Base-by-base conservation (phyloP, 2,888 invertebrate genomes). In the Carabus problematicus region DNA sequence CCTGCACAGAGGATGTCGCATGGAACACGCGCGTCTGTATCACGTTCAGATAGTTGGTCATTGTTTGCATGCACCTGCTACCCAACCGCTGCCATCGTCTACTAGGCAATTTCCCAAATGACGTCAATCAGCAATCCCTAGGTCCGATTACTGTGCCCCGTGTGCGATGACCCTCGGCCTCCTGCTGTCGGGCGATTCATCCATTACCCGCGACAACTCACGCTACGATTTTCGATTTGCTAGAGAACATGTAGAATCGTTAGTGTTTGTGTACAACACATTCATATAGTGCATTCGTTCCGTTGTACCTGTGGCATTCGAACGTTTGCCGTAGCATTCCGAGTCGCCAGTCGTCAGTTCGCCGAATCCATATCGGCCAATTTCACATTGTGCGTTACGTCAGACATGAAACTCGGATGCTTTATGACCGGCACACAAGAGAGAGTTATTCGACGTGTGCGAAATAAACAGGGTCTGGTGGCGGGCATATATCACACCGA, bases 381-480 rank as follows among this genome's bases (percentile, higher is more conserved):
- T 63, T 71, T 73, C 70, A 75, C 76, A 77, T 76, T 76, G 77
- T 76, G 47, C 47, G 29, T 14, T 40, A 62, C 49, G 40, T 62
- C 62, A 60, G 29, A 60, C 42, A 11, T n/a, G 60, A 47, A 41
- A 43, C 11, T 52, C 64, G 56, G 56, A 54, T 59, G 59, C 39
- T 59, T 59, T 60, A 68, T 68, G 52, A 59, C 67, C 40, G 18
- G 40, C 16, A 49, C 40, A n/a, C n/a, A n/a, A n/a, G 16, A 39
- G 64, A 14, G 14, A 47, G 77, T 76, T 75, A 77, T 76, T 76
- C 76, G 76, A 77, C 77, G 75, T 75, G 76, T 77, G 76, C 75
- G 76, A 78, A 77, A 77, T 78, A 77, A 76, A 77, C 76, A 75
- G 75, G 72, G 74, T 70, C 55, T 75, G 75, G 74, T 75, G 75